phyloP scores from a whole-genome alignment of 2,797 vertebrate genomes.

The Onychomys leucogaster region DNA sequence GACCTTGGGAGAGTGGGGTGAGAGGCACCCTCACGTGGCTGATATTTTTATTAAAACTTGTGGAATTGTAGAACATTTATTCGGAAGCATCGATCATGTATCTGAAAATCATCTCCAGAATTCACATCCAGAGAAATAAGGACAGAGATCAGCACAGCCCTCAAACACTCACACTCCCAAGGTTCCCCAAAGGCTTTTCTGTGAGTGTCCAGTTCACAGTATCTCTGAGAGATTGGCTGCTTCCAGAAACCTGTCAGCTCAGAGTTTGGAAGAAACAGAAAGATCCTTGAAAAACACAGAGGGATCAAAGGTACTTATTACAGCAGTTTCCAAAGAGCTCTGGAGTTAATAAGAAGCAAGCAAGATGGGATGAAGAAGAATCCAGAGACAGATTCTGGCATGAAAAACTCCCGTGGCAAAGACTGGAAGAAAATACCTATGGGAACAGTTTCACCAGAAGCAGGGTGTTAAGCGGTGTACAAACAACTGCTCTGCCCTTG shows the following conservation, averaged over 20 bases:
- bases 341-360: constrained; percentile 73
- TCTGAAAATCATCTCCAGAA: neutral
- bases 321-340: constrained; percentile 62
- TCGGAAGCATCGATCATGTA: neutral
- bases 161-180: neutral
- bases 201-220: neutral
- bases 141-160: neutral
- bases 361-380: constrained; percentile 40
- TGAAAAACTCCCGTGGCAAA: constrained; percentile 40
- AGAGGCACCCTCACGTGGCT: neutral
- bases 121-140: constrained; percentile 15
- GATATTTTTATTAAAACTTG: neutral
- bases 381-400: neutral
- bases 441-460: neutral
- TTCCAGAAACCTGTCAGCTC: constrained; percentile 56
- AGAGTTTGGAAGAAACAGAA: constrained; percentile 53
- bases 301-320: constrained; percentile 38
- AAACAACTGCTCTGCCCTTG: constrained; percentile 47
- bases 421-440: neutral
- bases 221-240: neutral
- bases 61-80: constrained; percentile 20
- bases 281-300: constrained; percentile 62
- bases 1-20: neutral
- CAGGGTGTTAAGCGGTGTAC: neutral
- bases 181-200: neutral